Conservation (phyloP, 2,113 vertebrate species). For the Chroicocephalus ridibundus region DNA sequence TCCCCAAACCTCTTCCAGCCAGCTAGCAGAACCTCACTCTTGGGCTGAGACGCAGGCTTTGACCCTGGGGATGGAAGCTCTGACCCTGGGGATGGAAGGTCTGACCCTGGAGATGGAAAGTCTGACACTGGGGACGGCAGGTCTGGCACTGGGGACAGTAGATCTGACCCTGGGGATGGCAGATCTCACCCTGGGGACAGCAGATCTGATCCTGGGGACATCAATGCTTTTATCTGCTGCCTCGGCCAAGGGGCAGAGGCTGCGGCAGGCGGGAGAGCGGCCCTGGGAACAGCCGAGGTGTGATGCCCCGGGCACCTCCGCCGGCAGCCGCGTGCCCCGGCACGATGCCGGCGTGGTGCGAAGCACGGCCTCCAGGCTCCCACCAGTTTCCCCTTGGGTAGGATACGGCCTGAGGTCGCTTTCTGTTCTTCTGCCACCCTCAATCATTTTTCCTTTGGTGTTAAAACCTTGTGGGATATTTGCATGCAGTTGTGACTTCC, state of each 20-base stretch:
- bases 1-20: not conserved
- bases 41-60: fast-evolving
- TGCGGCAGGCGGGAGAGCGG: too few species aligned
- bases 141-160: fast-evolving
- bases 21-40: not conserved
- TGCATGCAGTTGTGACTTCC: conserved; percentile 20
- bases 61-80: not conserved
- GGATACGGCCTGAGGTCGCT: not conserved
- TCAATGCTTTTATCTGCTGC: too few species aligned
- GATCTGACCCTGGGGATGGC: too few species aligned
- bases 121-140: fast-evolving
- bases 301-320: not conserved
- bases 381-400: not conserved
- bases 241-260: too few species aligned
- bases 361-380: not conserved
- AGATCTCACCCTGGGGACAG: too few species aligned
- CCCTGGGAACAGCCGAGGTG: not conserved
- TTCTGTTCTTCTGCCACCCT: conserved; percentile 9
- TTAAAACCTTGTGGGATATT: not conserved
- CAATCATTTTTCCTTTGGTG: not conserved
- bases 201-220: too few species aligned
- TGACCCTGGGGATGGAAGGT: too few species aligned
- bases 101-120: too few species aligned
- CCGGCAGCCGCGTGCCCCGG: not conserved
- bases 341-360: not conserved